Evolutionary conservation across 2,888 invertebrate genomes (phyloP).

Genomic region (Synergus umbraculus): DNA sequence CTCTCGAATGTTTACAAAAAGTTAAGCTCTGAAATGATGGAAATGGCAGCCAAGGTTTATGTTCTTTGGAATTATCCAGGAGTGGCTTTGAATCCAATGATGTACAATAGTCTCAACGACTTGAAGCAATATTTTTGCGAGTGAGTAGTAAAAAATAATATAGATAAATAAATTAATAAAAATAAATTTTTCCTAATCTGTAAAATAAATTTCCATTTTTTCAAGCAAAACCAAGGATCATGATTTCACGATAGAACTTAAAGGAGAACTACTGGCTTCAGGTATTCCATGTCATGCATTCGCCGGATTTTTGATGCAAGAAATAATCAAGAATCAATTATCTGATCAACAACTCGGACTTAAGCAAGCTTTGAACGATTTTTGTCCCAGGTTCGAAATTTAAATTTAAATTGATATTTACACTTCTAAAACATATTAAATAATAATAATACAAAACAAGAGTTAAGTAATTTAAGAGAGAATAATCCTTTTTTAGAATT

Average conservation of each 20-base stretch:
- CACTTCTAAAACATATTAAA: neutral
- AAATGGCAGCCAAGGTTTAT: constrained; percentile 67
- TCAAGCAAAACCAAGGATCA: constrained; percentile 33
- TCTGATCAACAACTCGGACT: constrained; percentile 52
- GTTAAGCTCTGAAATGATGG: constrained; percentile 59
- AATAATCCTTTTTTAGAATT: constrained; percentile 52
- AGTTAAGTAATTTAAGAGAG: neutral
- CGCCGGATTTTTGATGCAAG: constrained; percentile 63
- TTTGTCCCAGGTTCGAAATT: constrained; percentile 63
- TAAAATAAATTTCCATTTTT: neutral
- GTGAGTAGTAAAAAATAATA: constrained; percentile 48
- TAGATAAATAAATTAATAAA: neutral
- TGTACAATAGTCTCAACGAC: constrained; percentile 55
- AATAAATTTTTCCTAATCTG: neutral
- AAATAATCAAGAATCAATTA: constrained; percentile 57
- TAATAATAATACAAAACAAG: neutral
- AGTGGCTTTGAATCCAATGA: constrained; percentile 63
- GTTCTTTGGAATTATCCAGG: constrained; percentile 69
- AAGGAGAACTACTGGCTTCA: constrained; percentile 64
- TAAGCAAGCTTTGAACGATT: constrained; percentile 57
- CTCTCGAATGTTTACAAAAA: constrained; percentile 55
- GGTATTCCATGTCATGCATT: constrained; percentile 70
- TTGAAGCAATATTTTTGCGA: constrained; percentile 57
- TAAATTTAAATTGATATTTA: neutral
- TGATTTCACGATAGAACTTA: constrained; percentile 49